Percentiles rank a stretch among this genome's conserved stretches.
Evolutionary conservation across 1,140 invertebrate genomes (phyloP).

Genomic region (Gryllus bimaculatus): DNA sequence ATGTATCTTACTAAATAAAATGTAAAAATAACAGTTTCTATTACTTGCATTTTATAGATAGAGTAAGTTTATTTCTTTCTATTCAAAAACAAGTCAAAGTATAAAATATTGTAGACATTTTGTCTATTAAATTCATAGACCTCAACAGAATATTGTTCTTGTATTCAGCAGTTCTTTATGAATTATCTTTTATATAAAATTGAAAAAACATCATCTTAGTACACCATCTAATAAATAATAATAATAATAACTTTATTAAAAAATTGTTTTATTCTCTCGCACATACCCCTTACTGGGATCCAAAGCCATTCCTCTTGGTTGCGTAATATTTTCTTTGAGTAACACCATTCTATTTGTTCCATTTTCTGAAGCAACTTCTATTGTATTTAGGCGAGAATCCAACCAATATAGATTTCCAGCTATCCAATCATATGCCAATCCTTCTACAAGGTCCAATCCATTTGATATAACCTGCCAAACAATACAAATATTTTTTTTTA

Average conservation of each 20-base stretch:
- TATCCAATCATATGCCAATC: slow-evolving; percentile 93
- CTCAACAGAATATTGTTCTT: background rate
- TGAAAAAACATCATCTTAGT: no score
- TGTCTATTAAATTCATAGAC: background rate
- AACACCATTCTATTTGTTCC: slow-evolving; percentile 75
- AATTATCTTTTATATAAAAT: no score
- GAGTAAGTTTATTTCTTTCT: background rate
- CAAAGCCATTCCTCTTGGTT: slow-evolving; percentile 86
- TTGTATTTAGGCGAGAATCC: slow-evolving; percentile 86
- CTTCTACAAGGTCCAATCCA: slow-evolving; percentile 87
- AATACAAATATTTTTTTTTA: slow-evolving; percentile 9
- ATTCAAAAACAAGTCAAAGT: background rate
- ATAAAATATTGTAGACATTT: slow-evolving; percentile 12
- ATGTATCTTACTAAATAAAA: background rate
- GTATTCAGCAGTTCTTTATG: no score
- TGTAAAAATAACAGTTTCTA: background rate
- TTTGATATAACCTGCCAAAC: slow-evolving; percentile 18
- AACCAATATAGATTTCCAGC: slow-evolving; percentile 92
- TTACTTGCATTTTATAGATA: background rate
- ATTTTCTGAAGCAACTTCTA: slow-evolving; percentile 83
- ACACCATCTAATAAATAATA: no score
- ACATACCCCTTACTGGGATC: slow-evolving; percentile 74
- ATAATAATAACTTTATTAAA: no score
- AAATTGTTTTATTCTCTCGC: no score
- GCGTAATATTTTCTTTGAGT: slow-evolving; percentile 87